Evolutionary conservation across 2,888 invertebrate species (phyloP).

Genomic region (Acanthococcus lagerstroemiae): DNA sequence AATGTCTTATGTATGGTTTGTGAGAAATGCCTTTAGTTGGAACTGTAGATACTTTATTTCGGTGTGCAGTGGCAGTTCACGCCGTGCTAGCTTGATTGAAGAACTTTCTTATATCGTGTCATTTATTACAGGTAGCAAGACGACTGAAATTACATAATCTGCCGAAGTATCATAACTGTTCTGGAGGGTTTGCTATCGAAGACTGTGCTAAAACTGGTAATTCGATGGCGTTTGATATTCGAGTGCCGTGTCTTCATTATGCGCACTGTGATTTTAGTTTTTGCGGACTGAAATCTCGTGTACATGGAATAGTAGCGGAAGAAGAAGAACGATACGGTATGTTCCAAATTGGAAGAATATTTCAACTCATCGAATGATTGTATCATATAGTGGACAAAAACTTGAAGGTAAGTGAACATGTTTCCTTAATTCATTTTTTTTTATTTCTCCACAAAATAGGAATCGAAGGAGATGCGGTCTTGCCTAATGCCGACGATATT

Average conservation of each 20-base stretch:
- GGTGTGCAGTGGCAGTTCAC: no score
- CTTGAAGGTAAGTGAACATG: no score
- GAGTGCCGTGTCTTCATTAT: constrained; percentile 51
- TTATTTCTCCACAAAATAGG: constrained; percentile 38
- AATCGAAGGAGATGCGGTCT: constrained; percentile 55
- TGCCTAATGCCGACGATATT: constrained; percentile 66
- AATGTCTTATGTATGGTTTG: no score
- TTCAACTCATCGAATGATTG: not conserved
- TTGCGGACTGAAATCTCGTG: constrained; percentile 63
- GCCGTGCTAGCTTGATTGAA: no score
- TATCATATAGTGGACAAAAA: not conserved
- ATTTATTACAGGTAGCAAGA: constrained; percentile 57
- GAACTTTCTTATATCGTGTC: no score
- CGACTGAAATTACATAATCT: constrained; percentile 71
- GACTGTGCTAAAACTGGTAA: constrained; percentile 58
- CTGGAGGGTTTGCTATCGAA: constrained; percentile 82
- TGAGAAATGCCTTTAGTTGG: no score
- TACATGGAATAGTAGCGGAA: constrained; percentile 46
- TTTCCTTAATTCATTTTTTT: constrained; percentile 1
- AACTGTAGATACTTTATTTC: no score
- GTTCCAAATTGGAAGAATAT: constrained; percentile 12
- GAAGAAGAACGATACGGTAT: constrained; percentile 51
- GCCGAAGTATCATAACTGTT: constrained; percentile 57
- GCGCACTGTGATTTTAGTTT: constrained; percentile 87
- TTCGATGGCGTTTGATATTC: constrained; percentile 55